These are phyloP conservation scores for Sympetrum striolatum DNA, from an alignment of 2,888 invertebrate species.

Conservation along the genomic window DNA sequence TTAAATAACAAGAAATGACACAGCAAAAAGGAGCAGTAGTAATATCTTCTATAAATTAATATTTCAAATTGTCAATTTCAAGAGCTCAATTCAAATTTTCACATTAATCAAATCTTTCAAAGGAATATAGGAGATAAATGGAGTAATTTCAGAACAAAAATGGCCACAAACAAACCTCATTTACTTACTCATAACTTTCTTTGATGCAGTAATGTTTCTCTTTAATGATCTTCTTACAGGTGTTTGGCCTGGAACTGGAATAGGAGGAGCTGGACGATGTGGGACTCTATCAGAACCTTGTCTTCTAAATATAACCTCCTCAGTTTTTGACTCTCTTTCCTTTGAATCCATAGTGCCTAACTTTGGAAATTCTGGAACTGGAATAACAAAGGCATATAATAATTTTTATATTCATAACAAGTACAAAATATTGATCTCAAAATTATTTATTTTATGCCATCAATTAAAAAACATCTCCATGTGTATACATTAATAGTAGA, in stretches of 20 bases:
- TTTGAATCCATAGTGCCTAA: not conserved
- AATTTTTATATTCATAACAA: not conserved
- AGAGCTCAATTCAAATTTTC: not conserved
- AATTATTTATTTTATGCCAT: too few species aligned
- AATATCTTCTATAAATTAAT: too few species aligned
- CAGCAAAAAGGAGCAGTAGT: too few species aligned
- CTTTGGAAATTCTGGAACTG: not conserved
- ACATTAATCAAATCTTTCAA: not conserved
- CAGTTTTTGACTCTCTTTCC: not conserved
- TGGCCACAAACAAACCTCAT: not conserved
- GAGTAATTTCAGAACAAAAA: not conserved
- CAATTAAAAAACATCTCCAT: too few species aligned
- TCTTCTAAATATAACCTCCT: slow-evolving; percentile 48
- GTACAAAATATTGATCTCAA: too few species aligned
- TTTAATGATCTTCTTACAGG: slow-evolving; percentile 46
- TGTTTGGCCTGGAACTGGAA: slow-evolving; percentile 50
- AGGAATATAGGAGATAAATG: not conserved
- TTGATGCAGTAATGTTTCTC: not conserved
- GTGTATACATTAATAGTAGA: too few species aligned
- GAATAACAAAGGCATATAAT: not conserved
- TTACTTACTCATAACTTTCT: slow-evolving; percentile 13
- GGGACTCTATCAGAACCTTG: slow-evolving; percentile 50
- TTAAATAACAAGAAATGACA: too few species aligned
- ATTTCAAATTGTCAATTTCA: too few species aligned
- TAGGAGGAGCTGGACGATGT: slow-evolving; percentile 53